A percentile compares a stretch with the other conserved stretches of the same genome.
These are phyloP conservation scores for Cydia amplana DNA, from an alignment of 1,140 invertebrate species.

Conservation along the genomic window DNA sequence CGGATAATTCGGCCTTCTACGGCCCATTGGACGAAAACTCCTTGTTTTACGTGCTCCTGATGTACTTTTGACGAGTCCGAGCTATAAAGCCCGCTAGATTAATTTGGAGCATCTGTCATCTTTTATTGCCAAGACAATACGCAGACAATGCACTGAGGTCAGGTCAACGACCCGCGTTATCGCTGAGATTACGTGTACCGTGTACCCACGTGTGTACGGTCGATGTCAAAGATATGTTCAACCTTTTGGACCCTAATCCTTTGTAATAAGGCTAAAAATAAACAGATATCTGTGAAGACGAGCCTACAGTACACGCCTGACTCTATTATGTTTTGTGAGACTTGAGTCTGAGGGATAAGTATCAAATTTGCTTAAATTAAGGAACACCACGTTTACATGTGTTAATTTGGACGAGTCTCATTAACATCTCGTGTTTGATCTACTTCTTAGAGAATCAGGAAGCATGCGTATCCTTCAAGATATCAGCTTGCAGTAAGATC, in stretches of 20 bases:
- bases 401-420: neutral
- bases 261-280: neutral
- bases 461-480: neutral
- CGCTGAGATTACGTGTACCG: conserved; percentile 17
- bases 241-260: neutral
- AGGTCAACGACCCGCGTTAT: conserved; percentile 5
- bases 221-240: neutral
- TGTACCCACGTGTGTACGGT: conserved; percentile 1
- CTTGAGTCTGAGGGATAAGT: neutral
- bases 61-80: neutral
- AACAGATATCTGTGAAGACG: neutral
- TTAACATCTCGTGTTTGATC: conserved; percentile 13
- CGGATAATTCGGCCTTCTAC: neutral
- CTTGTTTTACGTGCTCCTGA: neutral
- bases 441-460: neutral
- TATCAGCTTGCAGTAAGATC: neutral
- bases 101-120: conserved; percentile 16
- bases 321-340: neutral
- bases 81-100: neutral
- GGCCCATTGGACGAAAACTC: neutral
- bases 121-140: conserved; percentile 11
- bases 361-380: neutral
- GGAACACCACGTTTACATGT: neutral
- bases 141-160: neutral
- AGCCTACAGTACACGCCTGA: neutral